phyloP scores from a whole-genome alignment of 2,888 invertebrate species.

The Rhingia rostrata region DNA sequence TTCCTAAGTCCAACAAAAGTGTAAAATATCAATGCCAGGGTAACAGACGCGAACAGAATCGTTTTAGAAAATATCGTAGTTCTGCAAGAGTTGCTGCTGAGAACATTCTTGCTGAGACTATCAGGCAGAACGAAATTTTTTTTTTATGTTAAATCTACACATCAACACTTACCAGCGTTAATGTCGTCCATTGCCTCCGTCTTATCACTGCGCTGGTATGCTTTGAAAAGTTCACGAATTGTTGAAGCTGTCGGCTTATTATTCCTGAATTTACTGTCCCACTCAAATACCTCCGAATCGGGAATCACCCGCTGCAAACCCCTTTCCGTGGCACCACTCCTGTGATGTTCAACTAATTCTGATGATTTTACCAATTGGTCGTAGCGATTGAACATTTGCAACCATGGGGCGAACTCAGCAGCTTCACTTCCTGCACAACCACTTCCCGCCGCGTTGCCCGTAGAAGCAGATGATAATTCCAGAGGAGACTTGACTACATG shows the following conservation, averaged over 20 bases:
- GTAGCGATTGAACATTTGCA: slow-evolving; percentile 47
- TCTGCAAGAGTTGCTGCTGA: too few species aligned
- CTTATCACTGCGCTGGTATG: slow-evolving; percentile 13
- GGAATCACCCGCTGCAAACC: background rate
- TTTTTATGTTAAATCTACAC: too few species aligned
- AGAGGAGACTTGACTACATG: slow-evolving; percentile 11
- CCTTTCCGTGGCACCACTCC: background rate
- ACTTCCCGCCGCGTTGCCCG: too few species aligned
- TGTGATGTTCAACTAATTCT: background rate
- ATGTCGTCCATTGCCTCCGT: slow-evolving; percentile 4
- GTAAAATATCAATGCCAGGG: too few species aligned
- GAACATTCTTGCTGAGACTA: too few species aligned
- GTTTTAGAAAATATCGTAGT: too few species aligned
- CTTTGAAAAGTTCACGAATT: slow-evolving; percentile 43
- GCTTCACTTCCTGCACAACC: background rate
- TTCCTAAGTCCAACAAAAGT: too few species aligned
- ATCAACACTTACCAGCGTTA: too few species aligned
- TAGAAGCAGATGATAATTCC: background rate
- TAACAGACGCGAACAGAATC: too few species aligned
- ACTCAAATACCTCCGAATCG: slow-evolving; percentile 20
- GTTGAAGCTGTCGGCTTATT: slow-evolving; percentile 33
- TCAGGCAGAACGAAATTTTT: too few species aligned
- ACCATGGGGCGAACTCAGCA: slow-evolving; percentile 30
- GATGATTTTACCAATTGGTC: slow-evolving; percentile 35
- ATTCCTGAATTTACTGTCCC: slow-evolving; percentile 32